Base-by-base conservation (phyloP, 2,797 vertebrate genomes). In the Myripristis murdjan region DNA sequence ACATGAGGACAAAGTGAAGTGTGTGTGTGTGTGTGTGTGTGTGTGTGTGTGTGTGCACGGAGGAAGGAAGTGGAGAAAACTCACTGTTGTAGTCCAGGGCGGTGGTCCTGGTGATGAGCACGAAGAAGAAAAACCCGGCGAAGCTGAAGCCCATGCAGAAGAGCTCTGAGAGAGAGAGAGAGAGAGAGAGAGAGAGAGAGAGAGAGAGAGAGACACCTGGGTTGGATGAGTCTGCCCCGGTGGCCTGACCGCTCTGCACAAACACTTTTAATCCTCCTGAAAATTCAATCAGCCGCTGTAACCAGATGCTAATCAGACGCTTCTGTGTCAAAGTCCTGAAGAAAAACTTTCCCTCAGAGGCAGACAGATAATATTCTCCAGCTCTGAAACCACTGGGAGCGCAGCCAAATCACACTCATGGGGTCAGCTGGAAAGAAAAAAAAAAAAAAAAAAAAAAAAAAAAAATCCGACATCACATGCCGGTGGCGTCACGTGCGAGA, bases 91-190 rank as follows among this genome's bases (percentile, higher is more conserved):
- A 97, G 20, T 90, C 81, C 43, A 98, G 84, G 0, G 26, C 18
- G 8, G 96, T 94, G 41, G 95, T 92, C 68, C 92, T 92, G 0
- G 95, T 95, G 86, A 98, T 90, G 53, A 96, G 80, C 35, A 98
- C 82, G 3, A 97, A 98, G 89, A 95, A 97, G 88, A 97, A 85
- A 61, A 97, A 96, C 0, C 95, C 94, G 0, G 82, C 3, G 0
- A 98, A 95, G 75, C 95, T 92, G 71, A 98, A 98, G 1, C 97
- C 97, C 91, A 96, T 95, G 79, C 96, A 98, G 79, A 99, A 96
- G 61, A 99, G 86, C 85, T 96, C 97, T 99, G 64, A 53, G 63
- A 26, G 18, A 55, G 43, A 33, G 37, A 62, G 15, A 43, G 35
- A 65, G 3, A 56, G n/a, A 22, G 10, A 54, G 8, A 43, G 1